phyloP scores from a whole-genome alignment of 1,140 invertebrate species.

The Hylyphantes graminicola region DNA sequence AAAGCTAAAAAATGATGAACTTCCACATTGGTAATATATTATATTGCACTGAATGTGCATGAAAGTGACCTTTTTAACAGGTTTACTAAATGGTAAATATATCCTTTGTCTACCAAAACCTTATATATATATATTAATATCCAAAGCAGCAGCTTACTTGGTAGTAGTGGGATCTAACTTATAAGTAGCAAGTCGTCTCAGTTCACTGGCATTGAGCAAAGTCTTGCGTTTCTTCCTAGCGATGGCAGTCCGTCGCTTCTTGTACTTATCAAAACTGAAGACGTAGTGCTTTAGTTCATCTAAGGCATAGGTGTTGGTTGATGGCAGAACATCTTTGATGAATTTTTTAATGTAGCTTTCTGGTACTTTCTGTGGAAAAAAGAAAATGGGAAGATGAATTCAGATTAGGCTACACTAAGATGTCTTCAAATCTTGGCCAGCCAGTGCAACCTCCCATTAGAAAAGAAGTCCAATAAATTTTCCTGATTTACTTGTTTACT shows the following conservation, averaged over 20 bases:
- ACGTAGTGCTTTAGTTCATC: neutral
- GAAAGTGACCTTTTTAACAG: too few relatives aligned
- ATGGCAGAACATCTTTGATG: neutral
- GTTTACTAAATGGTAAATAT: too few relatives aligned
- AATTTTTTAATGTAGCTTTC: conserved; percentile 2
- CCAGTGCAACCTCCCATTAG: too few relatives aligned
- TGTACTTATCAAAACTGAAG: neutral
- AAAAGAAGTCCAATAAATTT: too few relatives aligned
- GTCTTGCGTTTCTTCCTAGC: neutral
- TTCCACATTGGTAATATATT: too few relatives aligned
- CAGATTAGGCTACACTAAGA: too few relatives aligned
- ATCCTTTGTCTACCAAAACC: too few relatives aligned
- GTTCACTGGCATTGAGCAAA: conserved; percentile 16
- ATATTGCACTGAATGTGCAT: too few relatives aligned
- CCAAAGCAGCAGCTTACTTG: conserved; percentile 19
- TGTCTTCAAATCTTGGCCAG: too few relatives aligned
- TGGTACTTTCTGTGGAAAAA: conserved; percentile 26
- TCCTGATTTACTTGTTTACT: too few relatives aligned
- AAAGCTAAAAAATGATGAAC: too few relatives aligned
- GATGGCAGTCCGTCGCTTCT: conserved; percentile 5
- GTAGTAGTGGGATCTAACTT: conserved; percentile 23
- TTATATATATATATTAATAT: neutral
- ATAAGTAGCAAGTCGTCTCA: neutral
- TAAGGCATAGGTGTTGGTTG: neutral
- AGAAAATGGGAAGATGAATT: too few relatives aligned